Evolutionary conservation across 2,797 vertebrate genomes (phyloP), one percentile per base, ranked within the genome.

Genomic region (Malurus splendens): DNA sequence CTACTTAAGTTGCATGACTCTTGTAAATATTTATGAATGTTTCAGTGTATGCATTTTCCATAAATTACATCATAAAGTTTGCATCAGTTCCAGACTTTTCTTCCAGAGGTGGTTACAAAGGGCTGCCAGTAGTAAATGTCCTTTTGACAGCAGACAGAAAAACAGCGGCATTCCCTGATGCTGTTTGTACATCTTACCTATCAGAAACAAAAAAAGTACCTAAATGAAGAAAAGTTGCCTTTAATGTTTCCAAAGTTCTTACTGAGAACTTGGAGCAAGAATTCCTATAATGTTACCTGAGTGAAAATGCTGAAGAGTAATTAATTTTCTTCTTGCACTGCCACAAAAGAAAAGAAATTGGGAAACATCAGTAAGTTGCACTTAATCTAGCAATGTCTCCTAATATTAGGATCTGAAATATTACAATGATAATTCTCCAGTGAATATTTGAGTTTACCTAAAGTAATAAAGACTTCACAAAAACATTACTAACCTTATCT

Each of bases 371-470:
- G 61, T 86, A 55, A 87, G 86, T 67, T 91, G 48, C n/a, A 59
- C 42, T 79, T 68, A 89, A 67, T 93, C 47, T 90, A 96, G 87
- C 25, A 73, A 15, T 55, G 56, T 86, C 67, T 94, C 51, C 82
- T 89, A 89, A 93, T 94, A 77, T 67, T 89, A 89, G 39, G 30
- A 89, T 95, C 41, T 90, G 79, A 91, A 92, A 76, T 50, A 68
- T 75, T 93, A 65, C 28, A 85, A 64, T 55, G 56, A 76, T 81
- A 93, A 78, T 86, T 94, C 55, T 93, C 54, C 80, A 79, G 75
- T 68, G 14, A 94, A 64, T 52, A 3, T 33, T 5, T 64, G 36
- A 89, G 77, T 70, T 87, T 92, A 83, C 82, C 83, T 87, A 93
- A 93, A 95, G 90, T 93, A 92, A 87, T 55, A 93, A 79, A 85